phyloP scores from a whole-genome alignment of 2,113 vertebrate species.

The Actenoides hombroni region DNA sequence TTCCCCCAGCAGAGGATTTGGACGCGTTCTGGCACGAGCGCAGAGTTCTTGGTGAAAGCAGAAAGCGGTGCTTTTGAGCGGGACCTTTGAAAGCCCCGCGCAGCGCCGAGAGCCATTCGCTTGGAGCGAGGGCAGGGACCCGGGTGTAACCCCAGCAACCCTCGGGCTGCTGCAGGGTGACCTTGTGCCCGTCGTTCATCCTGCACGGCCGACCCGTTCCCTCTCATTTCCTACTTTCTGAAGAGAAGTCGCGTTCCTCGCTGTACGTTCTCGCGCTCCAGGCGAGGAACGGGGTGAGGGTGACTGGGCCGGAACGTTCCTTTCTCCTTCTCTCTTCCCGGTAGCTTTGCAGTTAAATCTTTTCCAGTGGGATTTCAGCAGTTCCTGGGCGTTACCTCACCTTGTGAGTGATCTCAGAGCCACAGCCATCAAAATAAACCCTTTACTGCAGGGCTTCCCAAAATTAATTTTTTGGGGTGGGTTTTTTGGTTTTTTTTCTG shows the following conservation, averaged over 20 bases:
- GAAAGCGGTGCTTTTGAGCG: neutral
- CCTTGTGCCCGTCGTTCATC: neutral
- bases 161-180: neutral
- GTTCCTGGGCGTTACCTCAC: neutral
- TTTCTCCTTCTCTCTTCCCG: neutral
- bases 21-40: fast-evolving
- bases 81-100: fast-evolving
- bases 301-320: neutral
- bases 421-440: neutral
- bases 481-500: too few species aligned
- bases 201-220: neutral
- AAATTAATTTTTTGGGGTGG: too few species aligned
- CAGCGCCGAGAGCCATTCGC: neutral
- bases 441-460: neutral
- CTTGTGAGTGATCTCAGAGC: fast-evolving
- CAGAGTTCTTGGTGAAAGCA: neutral
- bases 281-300: fast-evolving
- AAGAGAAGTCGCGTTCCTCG: neutral
- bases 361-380: neutral
- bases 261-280: fast-evolving
- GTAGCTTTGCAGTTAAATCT: neutral
- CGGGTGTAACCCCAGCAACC: fast-evolving
- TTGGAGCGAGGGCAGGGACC: neutral
- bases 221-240: neutral
- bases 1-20: fast-evolving